Percentiles rank a stretch among this genome's conserved stretches.
These are phyloP conservation scores for Pollenia amentaria DNA, from an alignment of 2,888 invertebrate species.

Conservation along the genomic window DNA sequence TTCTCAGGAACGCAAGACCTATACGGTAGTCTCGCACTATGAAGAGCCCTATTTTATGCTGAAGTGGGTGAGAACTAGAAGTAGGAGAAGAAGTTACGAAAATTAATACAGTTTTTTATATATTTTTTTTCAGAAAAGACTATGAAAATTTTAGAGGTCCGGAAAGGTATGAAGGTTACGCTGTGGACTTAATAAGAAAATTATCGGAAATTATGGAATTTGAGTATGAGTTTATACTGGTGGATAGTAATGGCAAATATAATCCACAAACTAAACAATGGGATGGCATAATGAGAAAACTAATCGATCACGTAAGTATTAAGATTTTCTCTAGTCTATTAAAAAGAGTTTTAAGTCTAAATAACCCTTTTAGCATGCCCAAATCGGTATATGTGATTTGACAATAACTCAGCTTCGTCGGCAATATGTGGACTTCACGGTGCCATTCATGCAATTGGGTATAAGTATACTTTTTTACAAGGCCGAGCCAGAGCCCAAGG, in stretches of 20 bases:
- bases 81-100: neutral
- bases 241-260: constrained; percentile 89
- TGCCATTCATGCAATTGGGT: constrained; percentile 98
- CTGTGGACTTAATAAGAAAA: constrained; percentile 94
- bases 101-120: neutral
- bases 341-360: too few relatives aligned
- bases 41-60: constrained; percentile 91
- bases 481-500: constrained; percentile 89
- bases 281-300: constrained; percentile 91
- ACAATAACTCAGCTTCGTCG: constrained; percentile 97
- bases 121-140: constrained; percentile 82
- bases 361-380: constrained; percentile 89
- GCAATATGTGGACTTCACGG: constrained; percentile 95
- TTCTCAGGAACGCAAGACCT: constrained; percentile 86
- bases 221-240: constrained; percentile 89
- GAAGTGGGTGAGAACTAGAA: constrained; percentile 80
- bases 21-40: constrained; percentile 89
- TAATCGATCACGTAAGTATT: constrained; percentile 89
- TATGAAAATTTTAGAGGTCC: constrained; percentile 85
- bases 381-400: constrained; percentile 97
- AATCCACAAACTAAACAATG: constrained; percentile 90
- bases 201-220: constrained; percentile 90
- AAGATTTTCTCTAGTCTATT: neutral
- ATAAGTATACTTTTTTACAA: constrained; percentile 95
- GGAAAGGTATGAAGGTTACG: constrained; percentile 94